Percentiles rank a stretch among this genome's conserved stretches.
These are phyloP conservation scores for Hylyphantes graminicola DNA, from an alignment of 1,140 invertebrate genomes.

Conservation along the genomic window DNA sequence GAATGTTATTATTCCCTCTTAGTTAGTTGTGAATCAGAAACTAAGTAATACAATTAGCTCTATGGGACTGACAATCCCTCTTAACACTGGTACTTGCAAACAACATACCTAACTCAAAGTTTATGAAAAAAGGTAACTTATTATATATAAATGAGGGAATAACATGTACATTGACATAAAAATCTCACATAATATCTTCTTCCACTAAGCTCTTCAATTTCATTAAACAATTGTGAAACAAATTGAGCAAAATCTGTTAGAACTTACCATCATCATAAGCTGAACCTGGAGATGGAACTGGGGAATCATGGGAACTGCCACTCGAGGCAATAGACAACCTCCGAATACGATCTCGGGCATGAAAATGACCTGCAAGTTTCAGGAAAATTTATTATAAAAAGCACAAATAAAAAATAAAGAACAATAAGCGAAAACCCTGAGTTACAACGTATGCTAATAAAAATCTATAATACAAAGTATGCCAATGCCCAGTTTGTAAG, in stretches of 20 bases:
- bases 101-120: too few species aligned
- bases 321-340: slow-evolving; percentile 38
- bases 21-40: too few species aligned
- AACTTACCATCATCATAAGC: slow-evolving; percentile 33
- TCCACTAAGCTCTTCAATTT: too few species aligned
- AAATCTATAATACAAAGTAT: background rate
- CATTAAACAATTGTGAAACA: background rate
- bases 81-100: too few species aligned
- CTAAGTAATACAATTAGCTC: too few species aligned
- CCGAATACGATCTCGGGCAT: slow-evolving; percentile 25
- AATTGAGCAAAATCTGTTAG: background rate
- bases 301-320: slow-evolving; percentile 49
- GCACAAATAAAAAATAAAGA: background rate
- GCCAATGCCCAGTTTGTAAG: background rate
- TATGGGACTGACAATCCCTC: too few species aligned
- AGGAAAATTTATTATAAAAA: background rate
- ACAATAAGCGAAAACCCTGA: background rate
- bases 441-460: background rate
- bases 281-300: slow-evolving; percentile 37
- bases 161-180: too few species aligned
- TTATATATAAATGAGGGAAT: too few species aligned
- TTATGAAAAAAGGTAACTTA: too few species aligned
- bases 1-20: too few species aligned
- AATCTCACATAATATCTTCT: too few species aligned
- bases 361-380: slow-evolving; percentile 10